Conservation (phyloP, 2,888 invertebrate species). For the Scaptomyza parva region DNA sequence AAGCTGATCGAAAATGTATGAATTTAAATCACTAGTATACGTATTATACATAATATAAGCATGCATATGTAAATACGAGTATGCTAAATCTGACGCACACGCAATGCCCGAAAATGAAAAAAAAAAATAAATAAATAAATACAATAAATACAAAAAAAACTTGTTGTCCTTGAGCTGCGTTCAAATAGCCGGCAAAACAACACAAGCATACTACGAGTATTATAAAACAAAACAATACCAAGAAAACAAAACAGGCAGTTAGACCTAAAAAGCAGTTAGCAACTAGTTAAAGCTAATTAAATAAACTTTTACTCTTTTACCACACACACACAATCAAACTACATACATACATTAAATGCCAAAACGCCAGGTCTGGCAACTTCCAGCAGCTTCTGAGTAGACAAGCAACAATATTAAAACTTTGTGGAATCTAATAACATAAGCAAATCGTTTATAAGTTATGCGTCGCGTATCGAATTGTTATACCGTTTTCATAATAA, state of each 20-base stretch:
- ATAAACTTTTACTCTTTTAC: constrained; percentile 67
- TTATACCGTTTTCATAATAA: constrained; percentile 9
- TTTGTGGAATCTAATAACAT: constrained; percentile 34
- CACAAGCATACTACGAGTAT: constrained; percentile 33
- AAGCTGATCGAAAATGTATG: constrained; percentile 6
- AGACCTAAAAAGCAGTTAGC: constrained; percentile 47
- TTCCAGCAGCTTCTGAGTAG: constrained; percentile 46
- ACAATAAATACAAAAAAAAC: constrained; percentile 50
- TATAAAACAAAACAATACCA: constrained; percentile 14
- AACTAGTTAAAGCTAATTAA: constrained; percentile 67
- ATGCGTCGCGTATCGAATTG: constrained; percentile 34
- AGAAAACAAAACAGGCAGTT: constrained; percentile 22
- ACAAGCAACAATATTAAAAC: constrained; percentile 20
- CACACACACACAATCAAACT: background rate
- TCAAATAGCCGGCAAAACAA: constrained; percentile 65
- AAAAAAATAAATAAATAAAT: too few species aligned
- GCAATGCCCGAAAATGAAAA: constrained; percentile 44
- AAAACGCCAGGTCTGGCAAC: constrained; percentile 21
- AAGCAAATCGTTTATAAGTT: constrained; percentile 45
- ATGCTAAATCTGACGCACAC: constrained; percentile 66
- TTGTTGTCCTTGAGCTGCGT: constrained; percentile 66
- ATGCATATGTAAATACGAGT: constrained; percentile 54
- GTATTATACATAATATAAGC: constrained; percentile 36
- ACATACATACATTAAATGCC: constrained; percentile 2
- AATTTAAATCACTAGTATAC: constrained; percentile 2